Percentiles rank a stretch among this genome's conserved stretches.
Conservation (phyloP, 2,888 invertebrate genomes). For the Orthosia cruda region DNA sequence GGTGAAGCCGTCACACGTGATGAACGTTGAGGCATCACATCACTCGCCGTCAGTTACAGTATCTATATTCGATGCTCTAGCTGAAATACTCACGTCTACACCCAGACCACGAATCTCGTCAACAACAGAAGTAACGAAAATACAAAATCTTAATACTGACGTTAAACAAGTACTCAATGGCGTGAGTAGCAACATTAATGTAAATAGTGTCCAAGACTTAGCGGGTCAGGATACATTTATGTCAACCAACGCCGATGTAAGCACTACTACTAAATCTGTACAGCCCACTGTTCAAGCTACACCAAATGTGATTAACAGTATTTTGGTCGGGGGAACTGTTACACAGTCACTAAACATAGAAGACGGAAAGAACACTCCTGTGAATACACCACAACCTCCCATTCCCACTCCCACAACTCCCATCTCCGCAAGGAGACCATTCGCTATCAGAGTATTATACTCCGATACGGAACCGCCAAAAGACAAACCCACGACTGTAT, state of each 20-base stretch:
- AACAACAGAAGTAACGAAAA: constrained; percentile 86
- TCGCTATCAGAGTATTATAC: constrained; percentile 89
- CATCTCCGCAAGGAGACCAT: constrained; percentile 88
- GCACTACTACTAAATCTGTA: constrained; percentile 89
- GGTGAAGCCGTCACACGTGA: constrained; percentile 87
- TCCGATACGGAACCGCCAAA: constrained; percentile 86
- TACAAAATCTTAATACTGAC: constrained; percentile 83
- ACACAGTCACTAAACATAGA: constrained; percentile 84
- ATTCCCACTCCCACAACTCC: constrained; percentile 84
- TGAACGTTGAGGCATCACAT: constrained; percentile 91
- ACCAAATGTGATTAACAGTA: constrained; percentile 90
- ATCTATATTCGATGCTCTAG: constrained; percentile 92
- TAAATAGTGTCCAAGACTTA: constrained; percentile 87
- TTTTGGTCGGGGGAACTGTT: constrained; percentile 86
- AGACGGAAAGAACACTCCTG: constrained; percentile 79
- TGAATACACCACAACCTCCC: constrained; percentile 79
- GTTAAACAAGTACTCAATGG: constrained; percentile 87
- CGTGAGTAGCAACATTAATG: constrained; percentile 91
- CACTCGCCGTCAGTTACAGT: constrained; percentile 92
- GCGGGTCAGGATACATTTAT: constrained; percentile 81
- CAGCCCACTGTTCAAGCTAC: constrained; percentile 87
- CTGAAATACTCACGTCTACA: constrained; percentile 91
- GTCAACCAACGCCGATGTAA: constrained; percentile 82
- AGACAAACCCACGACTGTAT: constrained; percentile 86
- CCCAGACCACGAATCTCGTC: constrained; percentile 87